Evolutionary conservation across 2,113 vertebrate species (phyloP), one percentile per base, ranked within the genome.

Genomic region (Leuciscus idus): DNA sequence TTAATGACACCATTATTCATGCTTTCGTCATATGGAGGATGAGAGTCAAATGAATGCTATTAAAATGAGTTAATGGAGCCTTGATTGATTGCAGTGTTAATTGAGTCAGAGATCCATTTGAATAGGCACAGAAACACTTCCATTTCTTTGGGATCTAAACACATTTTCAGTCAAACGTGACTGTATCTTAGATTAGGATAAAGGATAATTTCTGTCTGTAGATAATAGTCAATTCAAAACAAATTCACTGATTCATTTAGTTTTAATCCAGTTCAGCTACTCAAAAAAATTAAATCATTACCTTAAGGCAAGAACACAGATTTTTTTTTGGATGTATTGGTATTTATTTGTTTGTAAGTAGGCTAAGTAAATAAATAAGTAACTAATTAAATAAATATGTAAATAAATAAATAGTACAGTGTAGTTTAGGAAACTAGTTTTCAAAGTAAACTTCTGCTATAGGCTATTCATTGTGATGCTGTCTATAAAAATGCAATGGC

Each of bases 1-100:
- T 85, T 78, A 89, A 85, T 78, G 61, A 57, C 81, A 62, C 11
- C 46, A 79, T 89, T 87, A 80, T 83, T 89, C 85, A 89, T 81
- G 68, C 74, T 79, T 61, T 72, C 85, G 52, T 61, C 55, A 84
- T 75, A 74, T 75, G 12, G 33, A 70, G 70, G 79, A 89, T 87
- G 83, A 85, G 39, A 72, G 30, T 62, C 10, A 85, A 87, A 85
- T 84, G 84, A 84, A 84, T 48, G 55, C 72, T 52, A 81, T 81
- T 88, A 59, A 84, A 84, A 50, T 43, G 48, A 74, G 68, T 70
- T 36, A 82, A 59, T 36, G 50, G 50, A 84, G 68, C 21, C 23
- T 36, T 84, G 68, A 84, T 57, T 23, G 21, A 73, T 59, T 84
- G 66, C 17, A 23, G 50, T 59, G 21, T 57, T 72, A 73, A 57